phyloP scores from a whole-genome alignment of 2,797 vertebrate genomes.

The Gallinago stenura region DNA sequence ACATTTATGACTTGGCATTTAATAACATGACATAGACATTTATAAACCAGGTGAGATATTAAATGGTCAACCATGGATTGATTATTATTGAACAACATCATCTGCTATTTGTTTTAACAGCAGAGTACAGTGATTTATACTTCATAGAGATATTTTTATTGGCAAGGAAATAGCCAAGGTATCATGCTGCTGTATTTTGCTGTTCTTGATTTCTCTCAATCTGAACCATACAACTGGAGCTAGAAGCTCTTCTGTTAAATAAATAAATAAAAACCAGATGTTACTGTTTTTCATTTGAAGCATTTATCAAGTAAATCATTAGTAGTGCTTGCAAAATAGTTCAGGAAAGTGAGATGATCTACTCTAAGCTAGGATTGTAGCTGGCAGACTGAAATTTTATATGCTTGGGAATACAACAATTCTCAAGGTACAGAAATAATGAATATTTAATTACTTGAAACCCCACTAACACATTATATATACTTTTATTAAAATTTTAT shows the following conservation, averaged over 20 bases:
- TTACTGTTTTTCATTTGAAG: background rate
- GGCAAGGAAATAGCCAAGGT: background rate
- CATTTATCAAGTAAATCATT: background rate
- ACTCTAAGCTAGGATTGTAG: background rate
- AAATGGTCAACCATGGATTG: background rate
- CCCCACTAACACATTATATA: background rate
- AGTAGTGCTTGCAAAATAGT: background rate
- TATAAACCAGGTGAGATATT: background rate
- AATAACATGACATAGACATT: background rate
- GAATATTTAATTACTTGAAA: background rate
- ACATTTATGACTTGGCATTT: conserved; percentile 2
- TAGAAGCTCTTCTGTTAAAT: background rate
- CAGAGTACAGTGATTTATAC: background rate
- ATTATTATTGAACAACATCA: background rate
- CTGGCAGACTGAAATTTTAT: background rate
- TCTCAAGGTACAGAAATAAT: background rate
- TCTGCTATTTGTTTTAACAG: background rate
- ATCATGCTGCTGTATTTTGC: background rate
- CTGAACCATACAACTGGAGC: background rate
- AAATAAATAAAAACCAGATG: background rate
- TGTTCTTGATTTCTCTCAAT: background rate
- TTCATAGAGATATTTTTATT: background rate
- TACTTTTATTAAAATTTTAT: background rate
- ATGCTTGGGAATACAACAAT: background rate
- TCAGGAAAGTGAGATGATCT: background rate